Percentiles rank a stretch among this genome's conserved stretches.
Conservation (phyloP, 64 coral and sea anemone genomes). For the Dendrophyllia cribrosa region DNA sequence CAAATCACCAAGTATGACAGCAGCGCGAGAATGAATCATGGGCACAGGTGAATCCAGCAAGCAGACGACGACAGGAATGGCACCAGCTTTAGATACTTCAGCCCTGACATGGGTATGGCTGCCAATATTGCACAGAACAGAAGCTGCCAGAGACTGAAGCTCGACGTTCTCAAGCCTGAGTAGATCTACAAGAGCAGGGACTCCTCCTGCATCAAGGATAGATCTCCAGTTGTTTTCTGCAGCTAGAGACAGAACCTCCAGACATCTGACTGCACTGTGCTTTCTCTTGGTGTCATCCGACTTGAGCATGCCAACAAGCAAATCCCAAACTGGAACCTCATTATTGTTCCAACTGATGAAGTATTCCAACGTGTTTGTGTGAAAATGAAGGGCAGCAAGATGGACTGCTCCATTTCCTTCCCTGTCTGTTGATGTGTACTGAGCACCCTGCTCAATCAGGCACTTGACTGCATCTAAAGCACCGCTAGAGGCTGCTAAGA, state of each 20-base stretch:
- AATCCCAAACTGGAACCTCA: slow-evolving; percentile 89
- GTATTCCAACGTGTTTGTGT: slow-evolving; percentile 90
- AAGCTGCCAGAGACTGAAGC: slow-evolving; percentile 77
- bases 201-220: slow-evolving; percentile 81
- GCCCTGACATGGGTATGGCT: slow-evolving; percentile 62
- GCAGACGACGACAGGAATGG: slow-evolving; percentile 68
- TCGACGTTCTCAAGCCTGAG: slow-evolving; percentile 79
- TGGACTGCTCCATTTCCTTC: slow-evolving; percentile 84
- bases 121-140: slow-evolving; percentile 97
- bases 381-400: slow-evolving; percentile 85
- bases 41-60: slow-evolving; percentile 78
- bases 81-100: slow-evolving; percentile 83
- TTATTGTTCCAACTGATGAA: slow-evolving; percentile 88
- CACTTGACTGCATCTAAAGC: slow-evolving; percentile 86
- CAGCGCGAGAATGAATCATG: slow-evolving; percentile 91
- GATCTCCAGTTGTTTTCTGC: slow-evolving; percentile 92
- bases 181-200: slow-evolving; percentile 81
- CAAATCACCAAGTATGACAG: slow-evolving; percentile 91
- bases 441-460: slow-evolving; percentile 74
- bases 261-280: slow-evolving; percentile 78
- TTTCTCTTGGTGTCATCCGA: slow-evolving; percentile 78
- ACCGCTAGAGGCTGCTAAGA: slow-evolving; percentile 93
- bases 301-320: slow-evolving; percentile 89
- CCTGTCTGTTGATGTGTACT: slow-evolving; percentile 60
- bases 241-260: slow-evolving; percentile 88